Conservation (phyloP, 2,113 vertebrate genomes). For the Ptilorrhoa leucosticta region DNA sequence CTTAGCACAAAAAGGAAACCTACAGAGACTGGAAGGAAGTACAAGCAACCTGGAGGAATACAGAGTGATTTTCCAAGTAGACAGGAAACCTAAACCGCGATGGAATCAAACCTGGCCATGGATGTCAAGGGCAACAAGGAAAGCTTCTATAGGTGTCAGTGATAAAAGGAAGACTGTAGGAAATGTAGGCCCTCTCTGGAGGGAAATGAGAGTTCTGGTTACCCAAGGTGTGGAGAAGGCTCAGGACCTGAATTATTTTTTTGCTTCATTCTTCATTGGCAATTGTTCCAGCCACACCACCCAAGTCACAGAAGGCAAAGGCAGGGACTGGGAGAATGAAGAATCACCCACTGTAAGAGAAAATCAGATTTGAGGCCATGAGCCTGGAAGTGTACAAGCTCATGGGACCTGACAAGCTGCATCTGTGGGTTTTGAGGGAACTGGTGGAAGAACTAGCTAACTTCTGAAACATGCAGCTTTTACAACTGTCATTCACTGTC, state of each 20-base stretch:
- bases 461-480: background rate
- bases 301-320: background rate
- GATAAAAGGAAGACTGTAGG: background rate
- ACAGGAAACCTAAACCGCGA: background rate
- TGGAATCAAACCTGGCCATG: background rate
- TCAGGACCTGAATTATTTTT: background rate
- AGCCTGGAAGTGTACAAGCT: background rate
- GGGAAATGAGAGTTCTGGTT: background rate
- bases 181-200: background rate
- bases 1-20: background rate
- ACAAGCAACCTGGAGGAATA: background rate
- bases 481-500: background rate
- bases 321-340: background rate
- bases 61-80: background rate
- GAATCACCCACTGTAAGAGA: background rate
- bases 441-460: background rate
- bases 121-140: background rate
- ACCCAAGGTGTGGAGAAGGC: background rate
- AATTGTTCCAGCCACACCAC: background rate
- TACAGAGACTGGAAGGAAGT: background rate
- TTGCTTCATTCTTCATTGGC: background rate
- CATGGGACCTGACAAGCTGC: background rate
- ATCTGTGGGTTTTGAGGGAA: background rate
- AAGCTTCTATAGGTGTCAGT: background rate
- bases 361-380: background rate